Base-by-base conservation (phyloP, 2,888 invertebrate species). In the Calameuta filiformis region DNA sequence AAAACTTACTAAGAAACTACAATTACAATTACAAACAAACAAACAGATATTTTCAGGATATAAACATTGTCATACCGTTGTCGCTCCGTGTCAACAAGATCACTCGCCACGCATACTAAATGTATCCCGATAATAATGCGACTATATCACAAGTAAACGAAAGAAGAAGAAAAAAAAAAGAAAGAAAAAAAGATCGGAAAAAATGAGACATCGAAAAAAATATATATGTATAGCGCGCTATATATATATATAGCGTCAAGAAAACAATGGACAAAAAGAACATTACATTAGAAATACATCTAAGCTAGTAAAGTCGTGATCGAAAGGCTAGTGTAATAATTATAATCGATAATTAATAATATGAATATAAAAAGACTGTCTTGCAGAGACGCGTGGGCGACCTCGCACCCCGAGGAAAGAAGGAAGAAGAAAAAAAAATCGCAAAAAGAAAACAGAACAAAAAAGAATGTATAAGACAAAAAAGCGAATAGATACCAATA, bases 211-310 rank as follows among this genome's bases (percentile, higher is more conserved):
- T 69, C 30, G 69, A 69, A 33, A 69, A 69, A 31, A 3, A 69
- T n/a, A 69, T 15, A 69, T 15, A 40, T 40, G 37, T 37, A 37
- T 37, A 69, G 69, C 69, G 11, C 69, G 69, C 69, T 6, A n/a
- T 69, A 30, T 4, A 12, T 37, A 37, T 12, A 37, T 15, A 40
- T 15, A 40, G 40, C 40, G 40, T 6, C 2, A 6, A 40, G 40
- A 40, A 40, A 40, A 40, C 69, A 69, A 33, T 30, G 30, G 77
- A 79, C 80, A 79, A 79, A 31, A 33, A 77, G 78, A 82, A 78
- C 76, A 79, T 80, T 81, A 81, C 79, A 79, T 77, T 77, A 75
- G 77, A 81, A 81, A 79, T 81, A 81, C 69, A 81, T 76, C 76
- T 80, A 69, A 30, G 33, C 30, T 33, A 69, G 4, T 33, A 69